phyloP scores from a whole-genome alignment of 2,113 vertebrate genomes.

The Stigmatopora nigra region DNA sequence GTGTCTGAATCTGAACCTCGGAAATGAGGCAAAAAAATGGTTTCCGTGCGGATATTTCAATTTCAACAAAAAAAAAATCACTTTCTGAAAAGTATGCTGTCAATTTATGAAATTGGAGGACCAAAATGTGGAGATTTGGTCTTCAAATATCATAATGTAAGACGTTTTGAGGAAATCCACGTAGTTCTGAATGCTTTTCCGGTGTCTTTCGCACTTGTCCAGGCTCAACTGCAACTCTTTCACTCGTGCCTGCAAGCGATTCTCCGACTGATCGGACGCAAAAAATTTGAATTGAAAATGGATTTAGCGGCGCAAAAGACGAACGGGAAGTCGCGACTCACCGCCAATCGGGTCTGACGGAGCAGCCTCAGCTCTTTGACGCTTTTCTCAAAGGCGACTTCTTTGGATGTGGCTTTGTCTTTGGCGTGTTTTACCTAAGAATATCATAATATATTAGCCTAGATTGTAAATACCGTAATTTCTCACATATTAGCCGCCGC shows the following conservation, averaged over 20 bases:
- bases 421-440: conserved; percentile 74
- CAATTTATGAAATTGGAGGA: conserved; percentile 54
- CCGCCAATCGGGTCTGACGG: conserved; percentile 51
- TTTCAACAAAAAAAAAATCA: neutral
- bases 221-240: conserved; percentile 81
- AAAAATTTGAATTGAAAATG: neutral
- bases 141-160: conserved; percentile 78
- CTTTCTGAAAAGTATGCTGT: conserved; percentile 6
- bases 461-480: no score
- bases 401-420: conserved; percentile 63
- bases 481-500: no score
- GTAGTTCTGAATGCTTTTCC: conserved; percentile 81
- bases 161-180: conserved; percentile 81
- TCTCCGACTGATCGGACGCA: conserved; percentile 67
- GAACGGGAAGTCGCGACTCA: conserved; percentile 30
- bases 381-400: conserved; percentile 71
- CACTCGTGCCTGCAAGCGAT: conserved; percentile 68
- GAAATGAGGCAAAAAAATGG: no score
- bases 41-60: neutral
- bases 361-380: conserved; percentile 75
- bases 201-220: conserved; percentile 79
- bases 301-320: neutral
- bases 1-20: no score
- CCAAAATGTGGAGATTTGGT: conserved; percentile 40
- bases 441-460: conserved; percentile 10